Percentiles rank a stretch among this genome's conserved stretches.
Evolutionary conservation across 2,888 invertebrate genomes (phyloP).

Genomic region (Dyspetes luteomarginatus): DNA sequence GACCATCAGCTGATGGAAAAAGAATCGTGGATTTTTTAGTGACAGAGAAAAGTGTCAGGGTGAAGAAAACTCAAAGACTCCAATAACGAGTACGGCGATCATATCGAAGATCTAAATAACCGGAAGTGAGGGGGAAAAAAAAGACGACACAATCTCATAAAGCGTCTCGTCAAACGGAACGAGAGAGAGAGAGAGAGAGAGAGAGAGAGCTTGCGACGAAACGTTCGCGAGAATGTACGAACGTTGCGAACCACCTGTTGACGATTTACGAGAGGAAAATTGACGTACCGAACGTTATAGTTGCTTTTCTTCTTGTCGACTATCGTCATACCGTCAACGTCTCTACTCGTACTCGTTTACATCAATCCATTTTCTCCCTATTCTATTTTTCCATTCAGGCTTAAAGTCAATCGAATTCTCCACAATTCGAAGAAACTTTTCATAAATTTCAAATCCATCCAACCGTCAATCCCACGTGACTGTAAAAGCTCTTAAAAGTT

Average conservation of each 20-base stretch:
- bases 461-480: too few species aligned
- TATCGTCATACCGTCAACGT: slow-evolving; percentile 4
- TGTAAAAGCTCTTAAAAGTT: too few species aligned
- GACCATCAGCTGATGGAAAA: background rate
- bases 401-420: slow-evolving; percentile 3
- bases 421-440: too few species aligned
- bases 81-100: background rate
- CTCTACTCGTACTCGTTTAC: slow-evolving; percentile 2
- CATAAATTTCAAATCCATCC: too few species aligned
- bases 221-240: slow-evolving; percentile 55
- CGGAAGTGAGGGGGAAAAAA: background rate
- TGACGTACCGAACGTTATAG: slow-evolving; percentile 63
- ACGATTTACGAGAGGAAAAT: slow-evolving; percentile 78
- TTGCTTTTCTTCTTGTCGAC: slow-evolving; percentile 18
- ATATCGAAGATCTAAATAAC: background rate
- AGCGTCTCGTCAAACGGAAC: slow-evolving; percentile 39
- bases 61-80: background rate
- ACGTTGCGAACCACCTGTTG: slow-evolving; percentile 80
- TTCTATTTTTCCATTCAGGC: too few species aligned
- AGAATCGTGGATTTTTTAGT: slow-evolving; percentile 1
- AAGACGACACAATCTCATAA: slow-evolving; percentile 13
- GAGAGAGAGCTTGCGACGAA: slow-evolving; percentile 34
- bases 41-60: background rate
- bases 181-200: slow-evolving; percentile 42
- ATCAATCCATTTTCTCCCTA: slow-evolving; percentile 11